A percentile compares a stretch with the other conserved stretches of the same genome.
phyloP scores from a whole-genome alignment of 2,797 vertebrate species.

The Neoniphon sammara region DNA sequence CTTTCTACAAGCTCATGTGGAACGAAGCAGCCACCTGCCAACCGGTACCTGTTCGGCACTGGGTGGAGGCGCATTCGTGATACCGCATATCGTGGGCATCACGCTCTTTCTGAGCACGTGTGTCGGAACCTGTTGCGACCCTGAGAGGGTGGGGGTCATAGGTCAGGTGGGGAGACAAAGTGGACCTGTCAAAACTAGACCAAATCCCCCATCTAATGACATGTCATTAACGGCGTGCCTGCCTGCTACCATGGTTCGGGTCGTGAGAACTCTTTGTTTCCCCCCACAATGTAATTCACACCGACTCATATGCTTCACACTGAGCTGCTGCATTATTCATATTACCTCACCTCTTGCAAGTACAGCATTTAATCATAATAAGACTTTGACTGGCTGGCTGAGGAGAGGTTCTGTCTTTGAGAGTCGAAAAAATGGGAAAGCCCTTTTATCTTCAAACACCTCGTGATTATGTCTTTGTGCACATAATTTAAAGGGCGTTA shows the following conservation, averaged over 20 bases:
- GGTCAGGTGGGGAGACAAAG: neutral
- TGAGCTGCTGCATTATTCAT: constrained; percentile 45
- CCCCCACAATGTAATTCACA: constrained; percentile 9
- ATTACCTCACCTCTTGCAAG: constrained; percentile 18
- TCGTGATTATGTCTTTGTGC: constrained; percentile 16
- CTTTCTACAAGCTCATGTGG: constrained; percentile 37
- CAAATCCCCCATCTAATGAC: constrained; percentile 15
- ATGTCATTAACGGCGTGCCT: constrained; percentile 52
- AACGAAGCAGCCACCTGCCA: constrained; percentile 53
- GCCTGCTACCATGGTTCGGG: constrained; percentile 36
- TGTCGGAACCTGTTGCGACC: constrained; percentile 21
- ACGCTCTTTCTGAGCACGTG: constrained; percentile 48
- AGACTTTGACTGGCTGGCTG: constrained; percentile 8
- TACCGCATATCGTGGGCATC: constrained; percentile 61
- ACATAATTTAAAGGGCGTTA: neutral
- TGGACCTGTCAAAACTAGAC: too few relatives aligned
- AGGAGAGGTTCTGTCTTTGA: constrained; percentile 24
- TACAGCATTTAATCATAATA: constrained; percentile 37
- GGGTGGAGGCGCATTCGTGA: too few relatives aligned
- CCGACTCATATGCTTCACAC: constrained; percentile 7
- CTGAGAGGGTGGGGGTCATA: constrained; percentile 31
- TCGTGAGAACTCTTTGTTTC: constrained; percentile 40
- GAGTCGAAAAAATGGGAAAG: neutral
- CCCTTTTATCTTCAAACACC: constrained; percentile 19
- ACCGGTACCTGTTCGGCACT: too few relatives aligned